Conservation (phyloP, 2,888 invertebrate species). For the Deilephila porcellus region DNA sequence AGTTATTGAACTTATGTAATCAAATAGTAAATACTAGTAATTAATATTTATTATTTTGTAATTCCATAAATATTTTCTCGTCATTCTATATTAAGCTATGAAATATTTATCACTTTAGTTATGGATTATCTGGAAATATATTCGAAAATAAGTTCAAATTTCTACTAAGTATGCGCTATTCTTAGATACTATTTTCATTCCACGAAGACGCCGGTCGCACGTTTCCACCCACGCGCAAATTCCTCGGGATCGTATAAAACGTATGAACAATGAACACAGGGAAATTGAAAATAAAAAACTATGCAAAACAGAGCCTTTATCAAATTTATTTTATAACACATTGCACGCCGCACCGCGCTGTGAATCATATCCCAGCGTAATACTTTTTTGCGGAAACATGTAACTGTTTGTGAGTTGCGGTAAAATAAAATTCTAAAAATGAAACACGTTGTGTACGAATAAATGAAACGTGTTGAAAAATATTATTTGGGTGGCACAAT, state of each 20-base stretch:
- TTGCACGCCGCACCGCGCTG: conserved; percentile 33
- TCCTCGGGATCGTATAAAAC: not conserved
- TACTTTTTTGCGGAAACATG: conserved; percentile 39
- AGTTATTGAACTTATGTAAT: too few species aligned
- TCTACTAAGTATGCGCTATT: not conserved
- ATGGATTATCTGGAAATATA: too few species aligned
- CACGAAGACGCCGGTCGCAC: too few species aligned
- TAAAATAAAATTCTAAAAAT: conserved; percentile 35
- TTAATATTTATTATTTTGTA: too few species aligned
- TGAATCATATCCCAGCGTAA: conserved; percentile 38
- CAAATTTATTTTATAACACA: conserved; percentile 41
- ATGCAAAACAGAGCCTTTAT: conserved; percentile 38
- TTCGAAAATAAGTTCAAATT: not conserved
- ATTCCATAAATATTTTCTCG: too few species aligned
- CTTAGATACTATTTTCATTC: too few species aligned
- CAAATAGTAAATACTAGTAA: too few species aligned
- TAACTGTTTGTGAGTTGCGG: conserved; percentile 34
- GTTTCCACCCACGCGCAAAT: not conserved
- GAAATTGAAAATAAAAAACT: conserved; percentile 28
- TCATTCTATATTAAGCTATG: too few species aligned
- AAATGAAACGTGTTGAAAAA: conserved; percentile 32
- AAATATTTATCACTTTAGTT: too few species aligned
- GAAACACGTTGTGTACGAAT: conserved; percentile 23
- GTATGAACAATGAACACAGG: not conserved
- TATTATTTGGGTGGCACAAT: conserved; percentile 13